Conservation (phyloP, 2,888 invertebrate genomes). For the Cryptocephalus moraei region DNA sequence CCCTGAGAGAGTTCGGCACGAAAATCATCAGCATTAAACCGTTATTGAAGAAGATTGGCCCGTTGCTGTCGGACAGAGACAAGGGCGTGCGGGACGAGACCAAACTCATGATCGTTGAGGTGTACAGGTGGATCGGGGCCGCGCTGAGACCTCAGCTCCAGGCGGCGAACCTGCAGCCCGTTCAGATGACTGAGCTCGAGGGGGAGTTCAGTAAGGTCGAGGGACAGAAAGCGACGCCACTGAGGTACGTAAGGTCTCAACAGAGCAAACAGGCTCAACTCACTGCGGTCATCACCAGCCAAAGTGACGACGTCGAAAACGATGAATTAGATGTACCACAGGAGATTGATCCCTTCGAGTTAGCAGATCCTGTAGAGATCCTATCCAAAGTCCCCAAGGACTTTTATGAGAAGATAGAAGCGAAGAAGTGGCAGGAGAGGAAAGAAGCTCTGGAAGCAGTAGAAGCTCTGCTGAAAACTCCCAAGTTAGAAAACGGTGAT, state of each 20-base stretch:
- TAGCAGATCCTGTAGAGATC: slow-evolving; percentile 74
- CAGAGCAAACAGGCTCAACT: slow-evolving; percentile 55
- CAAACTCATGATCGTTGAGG: slow-evolving; percentile 82
- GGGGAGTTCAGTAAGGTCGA: slow-evolving; percentile 71
- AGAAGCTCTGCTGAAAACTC: slow-evolving; percentile 67
- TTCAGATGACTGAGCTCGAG: slow-evolving; percentile 82
- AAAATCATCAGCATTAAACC: slow-evolving; percentile 85
- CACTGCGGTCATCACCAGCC: slow-evolving; percentile 22
- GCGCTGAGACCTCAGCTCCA: slow-evolving; percentile 47
- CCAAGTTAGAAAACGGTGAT: slow-evolving; percentile 84
- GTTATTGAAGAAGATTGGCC: slow-evolving; percentile 76
- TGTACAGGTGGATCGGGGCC: slow-evolving; percentile 59
- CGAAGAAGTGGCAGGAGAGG: slow-evolving; percentile 94
- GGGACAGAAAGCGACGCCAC: slow-evolving; percentile 56
- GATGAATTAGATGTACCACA: slow-evolving; percentile 43
- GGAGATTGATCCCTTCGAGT: slow-evolving; percentile 72
- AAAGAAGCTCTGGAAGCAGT: slow-evolving; percentile 83
- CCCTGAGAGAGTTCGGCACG: slow-evolving; percentile 71
- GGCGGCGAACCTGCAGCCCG: slow-evolving; percentile 75
- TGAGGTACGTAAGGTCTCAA: slow-evolving; percentile 71
- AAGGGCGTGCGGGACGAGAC: slow-evolving; percentile 87
- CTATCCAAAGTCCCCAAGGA: slow-evolving; percentile 73
- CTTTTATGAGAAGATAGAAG: slow-evolving; percentile 88
- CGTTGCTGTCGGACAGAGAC: slow-evolving; percentile 82
- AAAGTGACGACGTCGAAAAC: slow-evolving; percentile 43